Evolutionary conservation across 2,888 invertebrate genomes (phyloP).

Genomic region (Selenia dentaria): DNA sequence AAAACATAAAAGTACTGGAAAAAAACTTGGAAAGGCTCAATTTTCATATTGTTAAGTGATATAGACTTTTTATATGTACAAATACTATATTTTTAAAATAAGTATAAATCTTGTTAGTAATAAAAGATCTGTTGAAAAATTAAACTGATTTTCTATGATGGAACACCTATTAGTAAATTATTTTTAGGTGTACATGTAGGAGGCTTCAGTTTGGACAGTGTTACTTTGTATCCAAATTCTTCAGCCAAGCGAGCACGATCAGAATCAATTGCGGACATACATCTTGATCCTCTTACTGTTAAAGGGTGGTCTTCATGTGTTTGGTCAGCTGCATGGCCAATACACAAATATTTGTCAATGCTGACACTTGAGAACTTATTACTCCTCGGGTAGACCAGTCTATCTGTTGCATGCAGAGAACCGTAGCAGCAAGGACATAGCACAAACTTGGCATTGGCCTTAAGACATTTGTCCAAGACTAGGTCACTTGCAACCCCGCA

Average conservation of each 20-base stretch:
- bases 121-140: constrained; percentile 45
- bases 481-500: constrained; percentile 98
- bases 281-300: constrained; percentile 90
- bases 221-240: constrained; percentile 90
- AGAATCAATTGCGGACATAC: constrained; percentile 95
- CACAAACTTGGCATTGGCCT: constrained; percentile 91
- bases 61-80: constrained; percentile 37
- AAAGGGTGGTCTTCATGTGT: constrained; percentile 91
- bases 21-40: constrained; percentile 23
- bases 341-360: constrained; percentile 88
- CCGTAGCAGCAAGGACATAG: constrained; percentile 98
- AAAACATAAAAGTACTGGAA: constrained; percentile 25
- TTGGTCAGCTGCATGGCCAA: constrained; percentile 97
- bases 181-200: constrained; percentile 96
- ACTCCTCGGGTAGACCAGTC: constrained; percentile 93
- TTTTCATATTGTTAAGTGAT: constrained; percentile 28
- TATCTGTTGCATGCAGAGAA: constrained; percentile 91
- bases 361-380: constrained; percentile 75
- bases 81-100: constrained; percentile 31
- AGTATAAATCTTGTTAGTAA: constrained; percentile 40
- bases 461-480: constrained; percentile 93
- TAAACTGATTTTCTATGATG: constrained; percentile 36
- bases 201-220: constrained; percentile 91
- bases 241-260: constrained; percentile 92
- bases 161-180: constrained; percentile 90